Conservation (phyloP, 1,140 invertebrate genomes). For the Drosophila takahashii region DNA sequence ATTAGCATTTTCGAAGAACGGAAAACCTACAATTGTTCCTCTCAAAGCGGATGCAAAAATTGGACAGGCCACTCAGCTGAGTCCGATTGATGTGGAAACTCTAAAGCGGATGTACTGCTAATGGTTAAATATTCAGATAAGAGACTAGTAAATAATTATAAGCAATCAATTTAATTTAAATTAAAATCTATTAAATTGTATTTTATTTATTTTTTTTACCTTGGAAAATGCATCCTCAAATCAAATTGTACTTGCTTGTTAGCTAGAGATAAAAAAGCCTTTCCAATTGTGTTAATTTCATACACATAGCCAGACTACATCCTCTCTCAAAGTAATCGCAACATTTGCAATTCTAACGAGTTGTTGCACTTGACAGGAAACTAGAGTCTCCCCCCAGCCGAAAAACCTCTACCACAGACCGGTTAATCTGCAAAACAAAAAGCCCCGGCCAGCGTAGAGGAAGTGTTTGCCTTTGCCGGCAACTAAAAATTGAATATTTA, state of each 20-base stretch:
- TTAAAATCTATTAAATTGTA: too few species aligned
- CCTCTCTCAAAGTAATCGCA: constrained; percentile 53
- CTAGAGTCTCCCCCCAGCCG: constrained; percentile 25
- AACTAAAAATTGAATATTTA: constrained; percentile 83
- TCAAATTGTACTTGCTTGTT: not conserved
- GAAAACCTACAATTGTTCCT: constrained; percentile 88
- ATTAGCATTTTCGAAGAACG: constrained; percentile 90
- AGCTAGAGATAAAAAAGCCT: not conserved
- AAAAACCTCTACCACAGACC: constrained; percentile 1
- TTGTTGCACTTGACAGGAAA: constrained; percentile 62
- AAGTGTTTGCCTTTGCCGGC: constrained; percentile 68
- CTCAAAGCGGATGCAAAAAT: constrained; percentile 56
- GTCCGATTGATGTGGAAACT: constrained; percentile 85
- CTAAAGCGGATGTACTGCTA: constrained; percentile 85
- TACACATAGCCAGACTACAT: constrained; percentile 23
- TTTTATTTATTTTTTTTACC: too few species aligned
- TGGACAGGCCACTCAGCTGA: constrained; percentile 86
- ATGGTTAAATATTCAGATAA: not conserved
- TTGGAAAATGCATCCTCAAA: not conserved
- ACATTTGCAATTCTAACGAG: constrained; percentile 70
- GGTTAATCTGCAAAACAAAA: constrained; percentile 69
- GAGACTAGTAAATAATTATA: not conserved
- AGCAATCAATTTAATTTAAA: too few species aligned
- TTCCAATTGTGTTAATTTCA: constrained; percentile 23
- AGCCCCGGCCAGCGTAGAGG: constrained; percentile 42